Conservation (phyloP, 2,797 vertebrate genomes). For the Decapterus maruadsi region DNA sequence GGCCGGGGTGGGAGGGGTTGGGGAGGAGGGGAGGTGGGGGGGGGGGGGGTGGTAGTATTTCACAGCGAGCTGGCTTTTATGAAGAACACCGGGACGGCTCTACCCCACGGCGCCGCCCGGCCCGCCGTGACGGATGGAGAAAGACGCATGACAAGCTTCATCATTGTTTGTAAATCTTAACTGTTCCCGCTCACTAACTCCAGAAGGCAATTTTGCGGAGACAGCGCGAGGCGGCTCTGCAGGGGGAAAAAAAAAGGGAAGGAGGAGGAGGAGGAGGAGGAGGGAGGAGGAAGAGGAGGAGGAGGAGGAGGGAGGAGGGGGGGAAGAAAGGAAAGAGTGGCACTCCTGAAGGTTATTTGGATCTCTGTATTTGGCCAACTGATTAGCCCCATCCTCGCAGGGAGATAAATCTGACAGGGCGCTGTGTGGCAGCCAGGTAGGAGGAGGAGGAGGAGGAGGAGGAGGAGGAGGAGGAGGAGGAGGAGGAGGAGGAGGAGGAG, state of each 20-base stretch:
- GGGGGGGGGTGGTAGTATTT: too few relatives aligned
- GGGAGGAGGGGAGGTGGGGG: too few relatives aligned
- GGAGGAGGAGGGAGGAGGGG: constrained; percentile 20
- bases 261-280: constrained; percentile 17
- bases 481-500: constrained; percentile 27
- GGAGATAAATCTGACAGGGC: constrained; percentile 82
- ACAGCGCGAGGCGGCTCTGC: constrained; percentile 87
- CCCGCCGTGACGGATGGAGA: constrained; percentile 97
- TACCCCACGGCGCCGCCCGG: constrained; percentile 91
- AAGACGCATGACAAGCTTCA: constrained; percentile 99
- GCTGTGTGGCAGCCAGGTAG: constrained; percentile 58
- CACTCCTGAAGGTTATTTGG: constrained; percentile 99
- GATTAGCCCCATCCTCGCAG: constrained; percentile 79
- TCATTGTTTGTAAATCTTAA: constrained; percentile 99
- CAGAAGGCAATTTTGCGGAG: constrained; percentile 99
- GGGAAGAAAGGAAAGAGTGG: constrained; percentile 94
- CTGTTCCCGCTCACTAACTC: constrained; percentile 99
- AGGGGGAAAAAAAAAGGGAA: constrained; percentile 61
- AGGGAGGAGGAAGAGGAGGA: constrained; percentile 17
- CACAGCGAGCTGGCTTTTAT: constrained; percentile 99
- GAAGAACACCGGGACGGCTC: constrained; percentile 97
- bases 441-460: constrained; percentile 20
- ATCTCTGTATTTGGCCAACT: constrained; percentile 93
- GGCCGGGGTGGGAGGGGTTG: too few relatives aligned
- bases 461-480: constrained; percentile 8